These are phyloP conservation scores for Limanda limanda DNA, from an alignment of 2,113 vertebrate genomes.

Conservation along the genomic window DNA sequence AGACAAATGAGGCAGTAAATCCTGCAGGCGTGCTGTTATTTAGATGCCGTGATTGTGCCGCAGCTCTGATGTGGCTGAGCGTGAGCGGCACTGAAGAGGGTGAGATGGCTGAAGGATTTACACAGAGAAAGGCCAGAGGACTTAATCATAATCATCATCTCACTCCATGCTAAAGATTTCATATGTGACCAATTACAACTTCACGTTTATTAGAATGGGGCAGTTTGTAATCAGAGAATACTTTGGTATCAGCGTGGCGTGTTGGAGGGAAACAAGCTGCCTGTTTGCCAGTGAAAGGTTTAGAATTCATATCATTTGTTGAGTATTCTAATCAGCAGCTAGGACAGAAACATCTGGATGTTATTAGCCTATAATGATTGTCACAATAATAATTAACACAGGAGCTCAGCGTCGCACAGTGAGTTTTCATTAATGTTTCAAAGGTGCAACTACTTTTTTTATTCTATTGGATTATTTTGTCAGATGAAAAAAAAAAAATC, in stretches of 20 bases:
- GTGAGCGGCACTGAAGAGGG: constrained; percentile 4
- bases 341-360: neutral
- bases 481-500: no score
- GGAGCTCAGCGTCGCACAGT: neutral
- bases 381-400: constrained; percentile 8
- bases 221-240: constrained; percentile 47
- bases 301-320: constrained; percentile 26
- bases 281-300: neutral
- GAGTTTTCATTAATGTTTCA: constrained; percentile 12
- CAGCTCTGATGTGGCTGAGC: neutral
- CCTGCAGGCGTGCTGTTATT: constrained; percentile 21
- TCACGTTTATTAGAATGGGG: constrained; percentile 20
- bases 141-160: constrained; percentile 63
- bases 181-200: constrained; percentile 23
- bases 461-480: constrained; percentile 13
- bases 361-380: constrained; percentile 1
- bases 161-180: neutral
- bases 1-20: constrained; percentile 30
- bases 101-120: constrained; percentile 8
- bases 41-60: constrained; percentile 16
- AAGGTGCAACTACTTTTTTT: neutral
- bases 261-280: neutral
- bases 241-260: constrained; percentile 19
- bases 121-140: constrained; percentile 27
- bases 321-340: neutral